Percentiles rank a stretch among this genome's conserved stretches.
These are phyloP conservation scores for Dasypogon diadema DNA, from an alignment of 2,888 invertebrate species.

Conservation along the genomic window DNA sequence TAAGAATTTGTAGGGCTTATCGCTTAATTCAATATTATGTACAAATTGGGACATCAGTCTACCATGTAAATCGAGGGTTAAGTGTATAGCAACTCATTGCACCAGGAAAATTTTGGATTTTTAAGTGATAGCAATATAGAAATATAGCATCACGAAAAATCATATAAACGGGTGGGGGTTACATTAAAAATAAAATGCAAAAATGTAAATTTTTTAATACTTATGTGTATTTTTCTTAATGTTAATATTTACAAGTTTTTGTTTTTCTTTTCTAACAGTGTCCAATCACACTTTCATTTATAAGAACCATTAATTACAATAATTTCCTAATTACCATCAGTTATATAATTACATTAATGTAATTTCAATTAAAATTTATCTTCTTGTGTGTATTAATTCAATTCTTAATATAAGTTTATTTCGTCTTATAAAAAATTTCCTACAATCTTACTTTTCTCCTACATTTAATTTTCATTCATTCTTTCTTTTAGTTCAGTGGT, in stretches of 20 bases:
- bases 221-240: slow-evolving; percentile 35
- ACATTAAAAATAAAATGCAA: slow-evolving; percentile 8
- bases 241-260: slow-evolving; percentile 23
- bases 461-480: slow-evolving; percentile 8
- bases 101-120: no score
- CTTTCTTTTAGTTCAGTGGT: not conserved
- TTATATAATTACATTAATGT: slow-evolving; percentile 29
- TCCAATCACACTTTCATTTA: not conserved
- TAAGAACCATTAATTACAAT: slow-evolving; percentile 12
- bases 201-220: slow-evolving; percentile 22
- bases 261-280: not conserved
- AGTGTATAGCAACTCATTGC: no score
- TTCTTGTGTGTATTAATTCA: slow-evolving; percentile 16
- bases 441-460: slow-evolving; percentile 26
- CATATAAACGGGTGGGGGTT: no score
- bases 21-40: no score
- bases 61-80: no score
- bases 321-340: not conserved
- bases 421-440: slow-evolving; percentile 43
- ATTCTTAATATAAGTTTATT: not conserved
- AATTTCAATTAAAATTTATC: slow-evolving; percentile 19
- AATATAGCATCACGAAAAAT: no score
- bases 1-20: no score
- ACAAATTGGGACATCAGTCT: no score
- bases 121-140: no score